Evolutionary conservation across 2,113 vertebrate species (phyloP).

Genomic region (Leptobrachium leishanense): DNA sequence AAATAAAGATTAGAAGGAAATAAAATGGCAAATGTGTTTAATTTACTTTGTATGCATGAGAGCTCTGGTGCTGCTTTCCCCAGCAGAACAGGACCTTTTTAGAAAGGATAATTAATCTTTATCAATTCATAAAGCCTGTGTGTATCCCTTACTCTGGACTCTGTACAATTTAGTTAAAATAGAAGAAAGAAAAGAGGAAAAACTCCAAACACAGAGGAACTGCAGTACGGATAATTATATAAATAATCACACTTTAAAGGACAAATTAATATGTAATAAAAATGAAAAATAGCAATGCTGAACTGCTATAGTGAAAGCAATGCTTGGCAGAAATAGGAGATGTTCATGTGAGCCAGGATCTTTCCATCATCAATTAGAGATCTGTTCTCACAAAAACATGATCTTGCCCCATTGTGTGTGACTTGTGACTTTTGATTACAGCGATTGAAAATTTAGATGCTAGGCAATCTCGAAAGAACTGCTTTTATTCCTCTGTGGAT

Average conservation of each 20-base stretch:
- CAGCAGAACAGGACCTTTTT: too few species aligned
- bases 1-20: too few species aligned
- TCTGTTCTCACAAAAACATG: constrained; percentile 41
- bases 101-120: too few species aligned
- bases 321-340: constrained; percentile 38
- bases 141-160: neutral
- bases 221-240: neutral
- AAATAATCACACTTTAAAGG: neutral
- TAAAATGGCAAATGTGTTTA: too few species aligned
- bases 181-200: neutral
- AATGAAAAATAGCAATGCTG: constrained; percentile 22
- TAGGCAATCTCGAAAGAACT: constrained; percentile 13
- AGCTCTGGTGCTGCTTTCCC: too few species aligned
- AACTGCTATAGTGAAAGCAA: constrained; percentile 10
- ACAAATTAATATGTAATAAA: neutral
- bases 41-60: too few species aligned
- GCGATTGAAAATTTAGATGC: constrained; percentile 36
- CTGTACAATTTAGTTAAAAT: constrained; percentile 1
- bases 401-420: constrained; percentile 32
- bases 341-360: constrained; percentile 17
- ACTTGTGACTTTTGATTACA: constrained; percentile 28
- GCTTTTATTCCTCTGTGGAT: constrained; percentile 7
- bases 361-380: constrained; percentile 39
- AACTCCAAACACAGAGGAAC: neutral
- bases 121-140: neutral